phyloP scores from a whole-genome alignment of 1,140 invertebrate genomes.

The Steinernema feltiae region DNA sequence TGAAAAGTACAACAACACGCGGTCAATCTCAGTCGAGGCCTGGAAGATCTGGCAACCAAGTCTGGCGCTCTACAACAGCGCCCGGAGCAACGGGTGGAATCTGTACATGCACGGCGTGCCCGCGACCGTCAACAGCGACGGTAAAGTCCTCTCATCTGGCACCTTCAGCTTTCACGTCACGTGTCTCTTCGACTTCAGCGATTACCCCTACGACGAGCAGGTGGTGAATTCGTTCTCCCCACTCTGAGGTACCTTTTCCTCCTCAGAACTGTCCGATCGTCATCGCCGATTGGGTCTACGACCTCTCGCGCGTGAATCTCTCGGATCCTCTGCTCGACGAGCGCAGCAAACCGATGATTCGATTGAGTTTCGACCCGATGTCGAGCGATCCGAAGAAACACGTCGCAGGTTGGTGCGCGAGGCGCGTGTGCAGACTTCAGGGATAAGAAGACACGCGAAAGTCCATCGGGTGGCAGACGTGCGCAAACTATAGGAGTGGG shows the following conservation, averaged over 20 bases:
- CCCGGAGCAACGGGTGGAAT: conserved; percentile 49
- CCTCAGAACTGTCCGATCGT: conserved; percentile 56
- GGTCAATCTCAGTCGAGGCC: conserved; percentile 41
- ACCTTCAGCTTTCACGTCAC: conserved; percentile 54
- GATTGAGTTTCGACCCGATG: conserved; percentile 51
- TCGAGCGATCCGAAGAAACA: conserved; percentile 40
- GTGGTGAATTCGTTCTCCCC: too few species aligned
- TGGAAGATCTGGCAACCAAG: conserved; percentile 57
- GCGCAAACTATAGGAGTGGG: too few species aligned
- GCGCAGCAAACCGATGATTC: conserved; percentile 42
- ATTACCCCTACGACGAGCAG: conserved; percentile 51
- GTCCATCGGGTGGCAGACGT: too few species aligned
- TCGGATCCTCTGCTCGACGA: conserved; percentile 29
- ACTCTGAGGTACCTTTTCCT: too few species aligned
- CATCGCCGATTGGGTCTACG: conserved; percentile 57
- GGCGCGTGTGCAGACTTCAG: background rate
- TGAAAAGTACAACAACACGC: conserved; percentile 45
- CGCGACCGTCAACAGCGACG: conserved; percentile 41
- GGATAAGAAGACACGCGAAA: background rate
- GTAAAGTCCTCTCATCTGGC: conserved; percentile 42
- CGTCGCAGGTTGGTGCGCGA: conserved; percentile 43
- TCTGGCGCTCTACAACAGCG: conserved; percentile 54
- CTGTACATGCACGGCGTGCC: conserved; percentile 54
- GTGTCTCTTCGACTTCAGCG: conserved; percentile 51
- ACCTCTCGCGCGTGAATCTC: conserved; percentile 52